phyloP scores from a whole-genome alignment of 2,888 invertebrate species.

The Sarcophaga caerulescens region DNA sequence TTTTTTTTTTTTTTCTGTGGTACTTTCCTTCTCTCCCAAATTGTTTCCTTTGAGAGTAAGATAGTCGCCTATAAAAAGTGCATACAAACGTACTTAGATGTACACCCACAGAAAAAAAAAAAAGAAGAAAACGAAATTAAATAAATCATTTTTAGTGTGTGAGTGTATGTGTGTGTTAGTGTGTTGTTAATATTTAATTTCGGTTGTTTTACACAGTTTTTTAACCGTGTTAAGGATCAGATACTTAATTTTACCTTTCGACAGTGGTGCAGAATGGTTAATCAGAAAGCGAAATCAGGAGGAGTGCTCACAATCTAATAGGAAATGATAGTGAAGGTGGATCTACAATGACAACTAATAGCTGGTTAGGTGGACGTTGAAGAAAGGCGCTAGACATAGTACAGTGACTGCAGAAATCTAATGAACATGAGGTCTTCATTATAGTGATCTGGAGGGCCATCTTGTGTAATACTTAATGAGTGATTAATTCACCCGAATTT shows the following conservation, averaged over 20 bases:
- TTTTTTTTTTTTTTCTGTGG: conserved; percentile 1
- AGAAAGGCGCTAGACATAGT: too few relatives aligned
- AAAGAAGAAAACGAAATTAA: conserved; percentile 31
- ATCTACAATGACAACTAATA: too few relatives aligned
- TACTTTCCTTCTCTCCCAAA: neutral
- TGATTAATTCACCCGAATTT: too few relatives aligned
- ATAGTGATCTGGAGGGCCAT: too few relatives aligned
- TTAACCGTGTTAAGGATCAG: neutral
- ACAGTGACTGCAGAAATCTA: too few relatives aligned
- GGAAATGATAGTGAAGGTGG: too few relatives aligned
- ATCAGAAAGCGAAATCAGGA: too few relatives aligned
- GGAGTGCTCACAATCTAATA: too few relatives aligned
- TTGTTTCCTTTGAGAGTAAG: neutral
- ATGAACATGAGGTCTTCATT: too few relatives aligned
- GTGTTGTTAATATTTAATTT: neutral
- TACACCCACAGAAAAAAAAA: neutral
- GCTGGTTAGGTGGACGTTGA: too few relatives aligned
- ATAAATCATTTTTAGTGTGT: conserved; percentile 22
- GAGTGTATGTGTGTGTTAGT: neutral
- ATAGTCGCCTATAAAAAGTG: neutral
- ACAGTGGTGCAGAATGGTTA: neutral
- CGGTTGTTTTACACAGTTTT: neutral
- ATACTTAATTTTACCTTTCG: conserved; percentile 22
- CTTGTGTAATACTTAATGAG: too few relatives aligned
- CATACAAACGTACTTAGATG: neutral